Evolutionary conservation across 2,888 invertebrate genomes (phyloP), one percentile per base, ranked within the genome.

Genomic region (Lacanobia oleracea): DNA sequence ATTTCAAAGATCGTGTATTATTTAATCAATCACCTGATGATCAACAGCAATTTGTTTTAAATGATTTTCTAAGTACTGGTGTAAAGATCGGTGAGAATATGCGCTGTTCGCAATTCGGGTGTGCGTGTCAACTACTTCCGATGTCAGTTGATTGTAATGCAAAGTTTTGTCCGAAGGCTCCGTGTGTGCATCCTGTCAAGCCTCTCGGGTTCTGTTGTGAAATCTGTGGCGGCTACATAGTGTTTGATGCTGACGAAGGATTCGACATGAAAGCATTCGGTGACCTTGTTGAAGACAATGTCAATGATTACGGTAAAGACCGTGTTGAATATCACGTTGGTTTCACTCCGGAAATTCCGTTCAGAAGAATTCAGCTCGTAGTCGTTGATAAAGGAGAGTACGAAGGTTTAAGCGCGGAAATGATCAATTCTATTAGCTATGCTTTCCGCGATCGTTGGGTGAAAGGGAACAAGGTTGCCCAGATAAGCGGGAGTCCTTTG

Each of bases 161-260:
- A 0, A 95, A 94, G 77, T 92, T 88, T 75, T 95, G 95, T 69
- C 87, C 91, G 0, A 85, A 86, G 48, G 91, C 93, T 50, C 77
- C 88, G 6, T 95, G 95, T 78, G 84, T 90, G 0, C 73, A 91
- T 77, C 94, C 95, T 1, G 87, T 95, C 12, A 91, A 94, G 64
- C 95, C 95, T 9, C 67, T 82, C 0, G 95, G 95, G 1, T 94
- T 93, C 80, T 95, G 95, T 76, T 95, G 95, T 66, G 91, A 92
- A 66, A 91, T 95, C 59, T 95, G 95, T 64, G 95, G 95, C 0
- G 95, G 95, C 5, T 88, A 87, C 16, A 79, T 95, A 21, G 73
- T 86, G 0, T 92, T 94, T 64, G 85, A 92, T 56, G 79, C 92
- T 0, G 90, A 91, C 59, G 86, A 91, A 72, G 89, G 85, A 48